Conservation (phyloP, 2,888 invertebrate species). For the Phengaris alcon region DNA sequence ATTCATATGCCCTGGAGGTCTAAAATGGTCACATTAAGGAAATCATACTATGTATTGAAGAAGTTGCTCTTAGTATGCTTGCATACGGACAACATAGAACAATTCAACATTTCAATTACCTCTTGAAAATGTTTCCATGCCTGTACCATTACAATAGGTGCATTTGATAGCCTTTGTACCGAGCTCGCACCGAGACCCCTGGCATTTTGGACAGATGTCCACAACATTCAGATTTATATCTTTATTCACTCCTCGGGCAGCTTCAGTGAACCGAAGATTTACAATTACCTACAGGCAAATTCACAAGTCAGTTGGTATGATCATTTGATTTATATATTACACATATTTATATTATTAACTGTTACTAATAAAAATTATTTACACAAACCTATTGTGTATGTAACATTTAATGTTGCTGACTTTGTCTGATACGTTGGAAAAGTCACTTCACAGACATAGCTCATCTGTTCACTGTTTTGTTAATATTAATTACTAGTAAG, state of each 20-base stretch:
- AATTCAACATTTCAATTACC: conserved; percentile 51
- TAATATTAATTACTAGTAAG: too few relatives aligned
- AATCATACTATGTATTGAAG: too few relatives aligned
- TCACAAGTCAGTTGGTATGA: background rate
- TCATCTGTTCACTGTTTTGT: too few relatives aligned
- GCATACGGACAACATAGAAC: background rate
- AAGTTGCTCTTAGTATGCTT: too few relatives aligned
- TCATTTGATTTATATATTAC: background rate
- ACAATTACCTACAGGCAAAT: conserved; percentile 83
- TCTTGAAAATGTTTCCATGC: conserved; percentile 93
- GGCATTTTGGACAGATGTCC: conserved; percentile 94
- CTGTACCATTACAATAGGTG: conserved; percentile 96
- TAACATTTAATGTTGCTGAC: too few relatives aligned
- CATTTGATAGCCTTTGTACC: conserved; percentile 95
- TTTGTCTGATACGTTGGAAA: too few relatives aligned
- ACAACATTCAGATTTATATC: conserved; percentile 94
- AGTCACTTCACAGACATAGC: too few relatives aligned
- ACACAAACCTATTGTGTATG: too few relatives aligned
- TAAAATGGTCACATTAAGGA: too few relatives aligned
- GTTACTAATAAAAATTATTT: too few relatives aligned
- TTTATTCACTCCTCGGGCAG: conserved; percentile 97
- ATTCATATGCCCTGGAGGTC: too few relatives aligned
- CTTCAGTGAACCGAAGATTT: conserved; percentile 94
- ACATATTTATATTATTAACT: too few relatives aligned
- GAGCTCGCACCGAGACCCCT: conserved; percentile 90